Conservation (phyloP, 2,113 vertebrate genomes). For the Takifugu bimaculatus region DNA sequence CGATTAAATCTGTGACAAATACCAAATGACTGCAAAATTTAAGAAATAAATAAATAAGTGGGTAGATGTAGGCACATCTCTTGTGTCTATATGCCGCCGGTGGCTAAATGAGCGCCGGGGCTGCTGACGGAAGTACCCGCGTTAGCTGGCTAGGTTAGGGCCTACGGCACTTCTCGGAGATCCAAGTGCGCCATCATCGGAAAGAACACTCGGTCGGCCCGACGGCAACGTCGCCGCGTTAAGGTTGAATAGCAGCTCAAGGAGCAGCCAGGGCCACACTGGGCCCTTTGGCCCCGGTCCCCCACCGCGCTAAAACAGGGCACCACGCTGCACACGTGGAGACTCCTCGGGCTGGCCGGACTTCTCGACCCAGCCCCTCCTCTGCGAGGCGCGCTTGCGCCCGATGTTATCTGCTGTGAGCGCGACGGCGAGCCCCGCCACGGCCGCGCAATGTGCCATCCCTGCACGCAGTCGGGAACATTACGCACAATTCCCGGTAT, state of each 20-base stretch:
- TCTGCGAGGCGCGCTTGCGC: slow-evolving; percentile 64
- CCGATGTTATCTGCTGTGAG: slow-evolving; percentile 46
- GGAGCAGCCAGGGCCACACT: not conserved
- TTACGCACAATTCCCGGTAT: not conserved
- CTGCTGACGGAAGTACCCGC: slow-evolving; percentile 57
- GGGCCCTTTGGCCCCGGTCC: slow-evolving; percentile 3
- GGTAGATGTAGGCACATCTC: slow-evolving; percentile 16
- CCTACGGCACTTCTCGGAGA: slow-evolving; percentile 60
- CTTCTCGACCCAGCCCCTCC: slow-evolving; percentile 62
- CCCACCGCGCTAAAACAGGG: slow-evolving; percentile 6
- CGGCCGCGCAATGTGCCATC: slow-evolving; percentile 52
- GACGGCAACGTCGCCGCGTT: slow-evolving; percentile 1
- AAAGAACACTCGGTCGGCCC: slow-evolving; percentile 7
- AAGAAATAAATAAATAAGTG: not conserved
- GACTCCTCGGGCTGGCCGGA: slow-evolving; percentile 44
- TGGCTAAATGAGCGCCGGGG: slow-evolving; percentile 54
- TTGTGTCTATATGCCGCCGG: slow-evolving; percentile 49
- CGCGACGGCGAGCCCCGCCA: slow-evolving; percentile 55
- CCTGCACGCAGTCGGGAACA: slow-evolving; percentile 38
- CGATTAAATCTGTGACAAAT: too few relatives aligned
- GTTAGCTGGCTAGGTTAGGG: slow-evolving; percentile 63
- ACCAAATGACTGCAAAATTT: too few relatives aligned
- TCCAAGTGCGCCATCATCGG: slow-evolving; percentile 63
- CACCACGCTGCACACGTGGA: slow-evolving; percentile 66
- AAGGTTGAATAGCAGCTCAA: slow-evolving; percentile 29